Base-by-base conservation (phyloP, 2,113 vertebrate species). In the Prunella fulvescens region DNA sequence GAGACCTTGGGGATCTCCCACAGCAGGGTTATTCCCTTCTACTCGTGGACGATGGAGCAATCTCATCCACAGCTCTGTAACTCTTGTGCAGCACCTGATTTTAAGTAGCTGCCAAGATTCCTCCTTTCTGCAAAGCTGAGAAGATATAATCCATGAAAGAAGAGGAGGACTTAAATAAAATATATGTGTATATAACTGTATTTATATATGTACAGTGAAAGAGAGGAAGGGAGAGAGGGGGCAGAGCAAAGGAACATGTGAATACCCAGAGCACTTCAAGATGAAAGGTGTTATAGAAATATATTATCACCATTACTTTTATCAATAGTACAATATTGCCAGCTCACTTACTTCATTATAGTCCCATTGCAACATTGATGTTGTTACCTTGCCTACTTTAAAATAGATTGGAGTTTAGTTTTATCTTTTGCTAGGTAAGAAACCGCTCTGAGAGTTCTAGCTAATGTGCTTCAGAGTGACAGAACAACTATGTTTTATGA, bases 401-500 rank as follows among this genome's bases (percentile, higher is more conserved):
- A 92, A 95, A 94, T 82, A 86, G 62, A 96, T 95, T 90, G 82
- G 42, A 95, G 56, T 73, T 67, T n/a, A 93, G 82, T 85, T 97
- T 96, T 78, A 82, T 93, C 79, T 96, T 87, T 66, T 37, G 35
- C 78, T 74, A 72, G 71, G 60, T 87, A 88, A 86, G 92, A 95
- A 70, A 92, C 53, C 23, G 39, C 92, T 90, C 71, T 35, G 84
- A 93, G 92, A 94, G 76, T 93, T 73, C 56, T 14, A 90, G 57
- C 44, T 96, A 78, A 78, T 92, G 31, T 81, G 90, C 77, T 86
- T 87, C 84, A 54, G 87, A 90, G 66, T 84, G 97, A 93, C 91
- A 72, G 72, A 76, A 80, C 82, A 92, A 88, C 54, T 48, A 44
- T 95, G 87, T 88, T 97, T 97, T 97, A 97, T 89, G 90, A 93